Evolutionary conservation across 2,113 vertebrate species (phyloP), one percentile per base, ranked within the genome.

Genomic region (Manacus vitellinus): DNA sequence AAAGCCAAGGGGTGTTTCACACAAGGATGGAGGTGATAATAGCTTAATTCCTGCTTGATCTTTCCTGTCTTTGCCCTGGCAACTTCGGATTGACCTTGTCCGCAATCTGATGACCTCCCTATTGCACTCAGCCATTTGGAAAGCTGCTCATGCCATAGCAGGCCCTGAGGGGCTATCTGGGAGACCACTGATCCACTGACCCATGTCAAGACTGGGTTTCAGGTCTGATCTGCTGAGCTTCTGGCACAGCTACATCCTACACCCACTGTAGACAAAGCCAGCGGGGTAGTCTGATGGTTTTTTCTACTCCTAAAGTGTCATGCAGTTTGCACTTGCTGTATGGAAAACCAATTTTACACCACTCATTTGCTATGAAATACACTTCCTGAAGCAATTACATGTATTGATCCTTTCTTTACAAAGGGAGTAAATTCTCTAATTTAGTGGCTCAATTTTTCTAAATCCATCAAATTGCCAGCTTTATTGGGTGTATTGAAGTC

Each of bases 201-300:
- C 99, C 99, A 98, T 99, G 98, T 98, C 98, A 98, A 96, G 98
- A 98, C 98, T 98, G 98, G 97, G 98, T 99, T 99, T 98, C 97
- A 98, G 97, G 97, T 99, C 98, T 98, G 97, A 98, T 98, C 97
- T 98, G 59, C 97, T 97, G 98, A 97, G 97, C 98, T 98, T 98
- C 98, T 99, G 98, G 98, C 95, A 59, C 97, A 97, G 88, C 97
- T 97, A 61, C 97, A 79, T 91, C 96, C 67, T 89, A 44, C 93
- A 97, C 97, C 98, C 98, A 81, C 91, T 95, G 95, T 43, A 97
- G 97, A 98, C 97, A 98, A 98, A 98, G 96, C 84, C 93, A 70
- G 72, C 65, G 73, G 82, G 88, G 49, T 71, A 46, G n/a, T 44
- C 91, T 91, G 70, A 30, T 88, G 13, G 16, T 37, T 58, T 46